Conservation (phyloP, 2,888 invertebrate species). For the Cyaniris semiargus region DNA sequence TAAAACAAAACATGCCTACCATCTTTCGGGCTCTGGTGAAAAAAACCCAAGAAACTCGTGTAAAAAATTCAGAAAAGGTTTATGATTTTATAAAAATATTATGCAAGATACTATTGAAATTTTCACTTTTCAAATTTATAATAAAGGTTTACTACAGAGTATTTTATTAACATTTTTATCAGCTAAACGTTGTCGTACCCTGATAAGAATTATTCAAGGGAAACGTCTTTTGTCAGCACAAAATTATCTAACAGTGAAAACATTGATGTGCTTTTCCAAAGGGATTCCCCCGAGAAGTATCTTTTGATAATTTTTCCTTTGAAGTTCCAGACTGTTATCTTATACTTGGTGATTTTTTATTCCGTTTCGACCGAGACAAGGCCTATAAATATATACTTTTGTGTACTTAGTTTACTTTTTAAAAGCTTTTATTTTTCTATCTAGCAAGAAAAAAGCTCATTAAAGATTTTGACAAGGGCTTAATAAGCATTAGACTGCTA, state of each 20-base stretch:
- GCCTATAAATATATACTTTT: neutral
- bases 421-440: no score
- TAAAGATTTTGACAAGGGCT: no score
- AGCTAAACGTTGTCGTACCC: neutral
- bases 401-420: neutral
- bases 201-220: slow-evolving; percentile 1
- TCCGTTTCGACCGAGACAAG: neutral
- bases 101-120: no score
- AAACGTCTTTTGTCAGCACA: neutral
- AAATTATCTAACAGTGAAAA: slow-evolving; percentile 8
- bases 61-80: no score
- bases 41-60: no score
- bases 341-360: neutral
- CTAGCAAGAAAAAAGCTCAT: neutral
- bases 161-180: neutral
- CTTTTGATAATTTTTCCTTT: slow-evolving; percentile 18
- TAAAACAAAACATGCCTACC: no score
- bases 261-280: slow-evolving; percentile 9
- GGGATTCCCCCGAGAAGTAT: neutral
- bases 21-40: no score
- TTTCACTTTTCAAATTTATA: neutral
- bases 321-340: neutral
- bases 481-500: no score
- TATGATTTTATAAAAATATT: no score
- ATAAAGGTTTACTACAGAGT: neutral